Evolutionary conservation across 2,113 vertebrate species (phyloP).

Genomic region (Campylomormyrus tamandua): DNA sequence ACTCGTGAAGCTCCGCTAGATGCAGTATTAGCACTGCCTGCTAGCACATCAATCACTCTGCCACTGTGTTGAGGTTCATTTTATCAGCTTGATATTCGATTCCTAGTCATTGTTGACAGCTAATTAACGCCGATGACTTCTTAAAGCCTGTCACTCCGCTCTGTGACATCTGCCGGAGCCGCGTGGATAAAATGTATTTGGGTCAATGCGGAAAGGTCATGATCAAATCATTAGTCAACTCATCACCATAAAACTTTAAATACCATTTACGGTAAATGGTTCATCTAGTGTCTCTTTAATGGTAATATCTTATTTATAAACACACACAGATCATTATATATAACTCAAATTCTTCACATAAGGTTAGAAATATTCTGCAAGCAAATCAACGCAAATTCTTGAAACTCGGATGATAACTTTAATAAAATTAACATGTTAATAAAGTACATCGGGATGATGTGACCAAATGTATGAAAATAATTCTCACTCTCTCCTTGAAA

Average conservation of each 20-base stretch:
- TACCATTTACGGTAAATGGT: neutral
- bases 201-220: neutral
- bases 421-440: conserved; percentile 12
- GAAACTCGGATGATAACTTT: neutral
- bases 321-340: neutral
- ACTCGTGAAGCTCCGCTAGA: neutral
- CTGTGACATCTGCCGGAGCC: neutral
- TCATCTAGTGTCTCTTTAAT: neutral
- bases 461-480: conserved; percentile 11
- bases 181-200: neutral
- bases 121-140: neutral
- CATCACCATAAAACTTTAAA: neutral
- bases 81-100: neutral
- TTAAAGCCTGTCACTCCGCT: neutral
- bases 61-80: neutral
- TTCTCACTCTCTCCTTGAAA: neutral
- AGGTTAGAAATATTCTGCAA: neutral
- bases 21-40: neutral
- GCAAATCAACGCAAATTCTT: neutral
- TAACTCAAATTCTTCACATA: neutral
- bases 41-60: neutral
- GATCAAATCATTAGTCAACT: neutral
- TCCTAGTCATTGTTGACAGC: neutral
- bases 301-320: neutral
- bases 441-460: neutral